Conservation (phyloP, 2,113 vertebrate genomes). For the Fulica atra region DNA sequence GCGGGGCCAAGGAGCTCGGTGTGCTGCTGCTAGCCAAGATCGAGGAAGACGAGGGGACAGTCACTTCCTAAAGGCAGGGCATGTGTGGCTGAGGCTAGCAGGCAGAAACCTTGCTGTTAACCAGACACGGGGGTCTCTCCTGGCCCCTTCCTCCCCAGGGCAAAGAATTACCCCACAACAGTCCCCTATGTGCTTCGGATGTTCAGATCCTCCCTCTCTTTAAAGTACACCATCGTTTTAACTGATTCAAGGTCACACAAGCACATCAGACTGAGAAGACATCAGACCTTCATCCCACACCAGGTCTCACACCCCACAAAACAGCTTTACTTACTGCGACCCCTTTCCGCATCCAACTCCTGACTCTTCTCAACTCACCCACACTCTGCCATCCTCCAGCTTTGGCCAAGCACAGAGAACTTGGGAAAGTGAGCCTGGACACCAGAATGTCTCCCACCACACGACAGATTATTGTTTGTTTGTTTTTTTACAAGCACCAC, state of each 20-base stretch:
- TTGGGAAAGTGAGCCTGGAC: neutral
- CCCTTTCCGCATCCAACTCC: neutral
- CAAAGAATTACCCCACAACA: neutral
- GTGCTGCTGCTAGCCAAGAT: neutral
- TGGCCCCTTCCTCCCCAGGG: neutral
- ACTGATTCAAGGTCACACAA: neutral
- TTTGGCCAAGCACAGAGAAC: neutral
- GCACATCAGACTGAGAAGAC: neutral
- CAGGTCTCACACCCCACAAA: neutral
- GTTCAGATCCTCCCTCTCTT: neutral
- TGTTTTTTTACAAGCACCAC: slow-evolving; percentile 45
- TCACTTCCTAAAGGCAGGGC: neutral
- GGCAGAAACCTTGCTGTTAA: neutral
- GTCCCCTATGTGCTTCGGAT: neutral
- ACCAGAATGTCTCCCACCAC: neutral
- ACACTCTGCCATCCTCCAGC: neutral
- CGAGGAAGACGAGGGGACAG: slow-evolving; percentile 21
- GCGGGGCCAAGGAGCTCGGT: neutral
- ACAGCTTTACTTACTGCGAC: neutral
- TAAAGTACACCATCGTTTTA: neutral
- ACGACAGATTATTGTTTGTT: neutral
- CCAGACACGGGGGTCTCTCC: neutral
- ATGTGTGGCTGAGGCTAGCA: neutral
- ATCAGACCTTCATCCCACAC: neutral
- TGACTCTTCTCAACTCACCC: neutral